phyloP scores from a whole-genome alignment of 2,888 invertebrate species.

The Saturnia japonica region DNA sequence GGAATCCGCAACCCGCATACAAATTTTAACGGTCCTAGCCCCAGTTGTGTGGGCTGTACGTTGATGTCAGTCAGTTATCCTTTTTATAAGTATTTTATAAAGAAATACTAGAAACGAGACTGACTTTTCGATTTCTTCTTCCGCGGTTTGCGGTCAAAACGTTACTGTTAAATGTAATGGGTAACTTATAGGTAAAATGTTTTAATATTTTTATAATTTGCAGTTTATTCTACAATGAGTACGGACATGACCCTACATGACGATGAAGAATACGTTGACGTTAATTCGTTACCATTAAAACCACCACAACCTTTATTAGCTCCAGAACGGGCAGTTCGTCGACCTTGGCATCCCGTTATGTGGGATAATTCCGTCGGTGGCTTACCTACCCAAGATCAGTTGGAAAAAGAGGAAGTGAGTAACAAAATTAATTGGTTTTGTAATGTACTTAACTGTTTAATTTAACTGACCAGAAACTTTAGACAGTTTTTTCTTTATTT shows the following conservation, averaged over 20 bases:
- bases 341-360: constrained; percentile 85
- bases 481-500: no score
- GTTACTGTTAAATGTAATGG: no score
- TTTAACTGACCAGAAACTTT: no score
- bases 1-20: no score
- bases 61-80: no score
- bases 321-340: constrained; percentile 77
- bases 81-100: no score
- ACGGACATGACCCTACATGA: constrained; percentile 45
- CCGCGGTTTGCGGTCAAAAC: no score
- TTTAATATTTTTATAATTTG: constrained; percentile 18
- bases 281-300: constrained; percentile 60
- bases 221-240: constrained; percentile 36
- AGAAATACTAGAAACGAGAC: no score
- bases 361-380: constrained; percentile 79
- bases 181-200: not conserved
- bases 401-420: constrained; percentile 42
- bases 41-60: no score
- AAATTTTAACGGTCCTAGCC: no score
- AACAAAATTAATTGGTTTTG: not conserved
- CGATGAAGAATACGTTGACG: constrained; percentile 69
- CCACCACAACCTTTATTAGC: constrained; percentile 77
- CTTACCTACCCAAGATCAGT: constrained; percentile 59
- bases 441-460: not conserved
- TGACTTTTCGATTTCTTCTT: no score